phyloP scores from a whole-genome alignment of 2,797 vertebrate species.

The Decapterus maruadsi region DNA sequence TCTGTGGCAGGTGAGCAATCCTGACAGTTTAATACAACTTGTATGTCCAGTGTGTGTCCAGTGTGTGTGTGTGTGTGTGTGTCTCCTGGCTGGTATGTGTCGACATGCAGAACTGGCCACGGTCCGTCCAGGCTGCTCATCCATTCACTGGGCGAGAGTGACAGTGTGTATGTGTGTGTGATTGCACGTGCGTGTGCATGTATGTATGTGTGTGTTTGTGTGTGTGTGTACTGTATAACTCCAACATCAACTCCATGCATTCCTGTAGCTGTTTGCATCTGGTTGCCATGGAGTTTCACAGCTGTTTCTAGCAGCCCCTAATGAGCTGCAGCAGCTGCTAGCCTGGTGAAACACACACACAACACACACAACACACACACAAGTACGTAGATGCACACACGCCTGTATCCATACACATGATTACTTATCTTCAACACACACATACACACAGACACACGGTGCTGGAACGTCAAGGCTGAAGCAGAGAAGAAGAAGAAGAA shows the following conservation, averaged over 20 bases:
- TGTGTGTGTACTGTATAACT: constrained; percentile 1
- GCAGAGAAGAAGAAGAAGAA: neutral
- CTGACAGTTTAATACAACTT: too few species aligned
- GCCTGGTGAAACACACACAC: constrained; percentile 23
- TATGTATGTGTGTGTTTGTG: constrained; percentile 8
- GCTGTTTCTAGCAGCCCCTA: constrained; percentile 74
- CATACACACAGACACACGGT: constrained; percentile 3
- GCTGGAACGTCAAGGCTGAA: neutral
- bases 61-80: neutral
- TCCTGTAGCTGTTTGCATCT: constrained; percentile 73
- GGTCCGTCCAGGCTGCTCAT: constrained; percentile 40
- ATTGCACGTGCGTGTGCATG: constrained; percentile 5
- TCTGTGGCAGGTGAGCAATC: too few species aligned
- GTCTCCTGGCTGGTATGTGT: constrained; percentile 42
- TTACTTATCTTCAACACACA: constrained; percentile 20
- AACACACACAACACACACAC: constrained; percentile 6
- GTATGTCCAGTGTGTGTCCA: neutral
- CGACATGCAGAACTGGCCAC: constrained; percentile 42
- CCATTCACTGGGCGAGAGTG: constrained; percentile 15
- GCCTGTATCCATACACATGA: constrained; percentile 3
- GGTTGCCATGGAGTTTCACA: constrained; percentile 76
- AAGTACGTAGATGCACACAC: constrained; percentile 17
- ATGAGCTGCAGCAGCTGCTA: constrained; percentile 75
- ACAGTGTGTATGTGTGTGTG: neutral
- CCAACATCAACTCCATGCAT: constrained; percentile 49